A percentile compares a stretch with the other conserved stretches of the same genome.
Evolutionary conservation across 2,113 vertebrate genomes (phyloP).

Genomic region (Cinclus mexicanus): DNA sequence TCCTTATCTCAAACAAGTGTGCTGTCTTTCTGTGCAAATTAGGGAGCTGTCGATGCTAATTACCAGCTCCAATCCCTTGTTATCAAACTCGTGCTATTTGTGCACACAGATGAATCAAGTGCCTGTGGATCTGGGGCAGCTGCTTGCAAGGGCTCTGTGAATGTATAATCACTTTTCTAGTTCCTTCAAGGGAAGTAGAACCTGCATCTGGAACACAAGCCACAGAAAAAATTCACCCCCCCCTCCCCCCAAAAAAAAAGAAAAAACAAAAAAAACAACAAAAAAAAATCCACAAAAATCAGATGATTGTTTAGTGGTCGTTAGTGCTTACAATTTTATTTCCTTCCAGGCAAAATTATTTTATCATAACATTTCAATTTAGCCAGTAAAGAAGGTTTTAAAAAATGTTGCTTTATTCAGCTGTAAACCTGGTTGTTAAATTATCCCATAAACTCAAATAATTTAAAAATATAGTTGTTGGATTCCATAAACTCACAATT

Average conservation of each 20-base stretch:
- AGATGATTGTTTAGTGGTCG: fast-evolving
- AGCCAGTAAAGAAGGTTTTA: not conserved
- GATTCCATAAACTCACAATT: not conserved
- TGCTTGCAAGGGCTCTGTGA: not conserved
- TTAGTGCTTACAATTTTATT: not conserved
- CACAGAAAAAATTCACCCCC: not conserved
- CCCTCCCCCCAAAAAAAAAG: too few species aligned
- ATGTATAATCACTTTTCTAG: not conserved
- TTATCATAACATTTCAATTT: not conserved
- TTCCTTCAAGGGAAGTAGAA: not conserved
- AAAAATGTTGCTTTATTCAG: not conserved
- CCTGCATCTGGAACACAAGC: not conserved
- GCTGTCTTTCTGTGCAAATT: conserved; percentile 14
- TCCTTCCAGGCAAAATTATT: not conserved
- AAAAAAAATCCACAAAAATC: not conserved
- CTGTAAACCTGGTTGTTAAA: not conserved
- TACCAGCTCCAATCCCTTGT: not conserved
- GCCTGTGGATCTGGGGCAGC: conserved; percentile 5
- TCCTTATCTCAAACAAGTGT: not conserved
- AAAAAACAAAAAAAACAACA: not conserved
- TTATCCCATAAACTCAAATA: not conserved
- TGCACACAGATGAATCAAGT: conserved; percentile 36
- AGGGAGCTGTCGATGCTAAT: conserved; percentile 46
- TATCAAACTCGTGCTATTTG: conserved; percentile 34
- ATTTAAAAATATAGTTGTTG: not conserved